Base-by-base conservation (phyloP, 2,888 invertebrate genomes). In the Saturnia japonica region DNA sequence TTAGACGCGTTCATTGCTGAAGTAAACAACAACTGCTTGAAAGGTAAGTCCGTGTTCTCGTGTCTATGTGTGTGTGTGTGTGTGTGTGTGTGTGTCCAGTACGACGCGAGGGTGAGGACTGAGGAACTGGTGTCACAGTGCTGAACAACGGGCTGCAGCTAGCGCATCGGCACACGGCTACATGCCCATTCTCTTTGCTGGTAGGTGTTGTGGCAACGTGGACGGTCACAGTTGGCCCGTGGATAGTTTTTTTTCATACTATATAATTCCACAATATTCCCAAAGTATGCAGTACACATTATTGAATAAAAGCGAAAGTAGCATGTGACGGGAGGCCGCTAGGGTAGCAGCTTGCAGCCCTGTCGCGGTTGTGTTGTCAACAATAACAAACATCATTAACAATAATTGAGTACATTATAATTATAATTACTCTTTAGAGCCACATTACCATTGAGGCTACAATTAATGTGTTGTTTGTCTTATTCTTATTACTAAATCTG, bases 1-100 rank as follows among this genome's bases (percentile, higher is more conserved):
- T 77, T 93, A 76, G 92, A 91, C 68, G 89, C 88, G 67, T 81
- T 91, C 75, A 88, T 93, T 70, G 87, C 88, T 0, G 93, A 93
- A 75, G 90, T 92, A 74, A 91, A 92, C 85, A 91, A 89, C 82
- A 90, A 91, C 78, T 86, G 82, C 74, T 71, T 83, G 42, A 90
- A 91, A 88, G 91, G 92, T 91, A 75, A 83, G 57, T 22, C 22
- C 6, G 54, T 28, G 14, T 28, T 60, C 14, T 28, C 1, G 57
- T 54, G n/a, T n/a, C n/a, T n/a, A n/a, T n/a, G 9, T 54, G n/a
- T 54, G 22, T 54, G n/a, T 14, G 12, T n/a, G 42, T n/a, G n/a
- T n/a, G n/a, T n/a, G n/a, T n/a, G n/a, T n/a, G n/a, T n/a, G 12
- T 40, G 54, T 7, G 16, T 57, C 19, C 19, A 22, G 19, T 51